A percentile compares a stretch with the other conserved stretches of the same genome.
Evolutionary conservation across 1,140 invertebrate genomes (phyloP).

Genomic region (Drosophila aff.): DNA sequence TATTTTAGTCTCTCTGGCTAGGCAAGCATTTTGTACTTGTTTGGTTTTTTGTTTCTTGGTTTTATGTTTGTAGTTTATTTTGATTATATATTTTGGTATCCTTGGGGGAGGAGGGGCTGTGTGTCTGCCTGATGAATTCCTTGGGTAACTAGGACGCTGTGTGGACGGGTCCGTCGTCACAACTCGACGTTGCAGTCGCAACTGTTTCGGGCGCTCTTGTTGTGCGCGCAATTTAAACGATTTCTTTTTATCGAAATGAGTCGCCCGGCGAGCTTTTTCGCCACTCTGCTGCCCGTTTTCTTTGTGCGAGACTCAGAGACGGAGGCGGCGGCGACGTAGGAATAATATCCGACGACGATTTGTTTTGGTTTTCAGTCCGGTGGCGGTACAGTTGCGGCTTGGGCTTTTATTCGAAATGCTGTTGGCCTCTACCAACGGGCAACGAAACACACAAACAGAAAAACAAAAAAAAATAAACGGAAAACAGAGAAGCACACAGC

Average conservation of each 20-base stretch:
- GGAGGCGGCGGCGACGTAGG: not conserved
- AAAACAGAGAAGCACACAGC: conserved; percentile 47
- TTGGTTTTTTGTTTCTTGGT: conserved; percentile 10
- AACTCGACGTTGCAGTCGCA: conserved; percentile 74
- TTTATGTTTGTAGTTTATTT: conserved; percentile 8
- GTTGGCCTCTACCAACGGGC: conserved; percentile 66
- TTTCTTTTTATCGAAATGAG: conserved; percentile 79
- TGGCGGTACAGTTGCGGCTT: conserved; percentile 77
- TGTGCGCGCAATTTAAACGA: conserved; percentile 82
- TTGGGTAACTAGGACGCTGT: conserved; percentile 47
- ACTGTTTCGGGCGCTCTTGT: conserved; percentile 74
- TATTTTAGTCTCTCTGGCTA: conserved; percentile 36
- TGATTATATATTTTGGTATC: conserved; percentile 19
- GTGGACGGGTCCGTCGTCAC: conserved; percentile 64
- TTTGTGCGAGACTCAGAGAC: conserved; percentile 48
- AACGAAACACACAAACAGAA: conserved; percentile 28
- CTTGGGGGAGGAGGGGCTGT: conserved; percentile 9
- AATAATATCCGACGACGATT: conserved; percentile 57
- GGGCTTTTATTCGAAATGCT: conserved; percentile 72
- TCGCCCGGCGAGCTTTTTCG: conserved; percentile 57
- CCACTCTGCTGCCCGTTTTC: conserved; percentile 41
- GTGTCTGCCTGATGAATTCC: conserved; percentile 2
- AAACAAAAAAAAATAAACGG: not conserved
- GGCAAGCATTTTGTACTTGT: conserved; percentile 67
- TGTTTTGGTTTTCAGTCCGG: conserved; percentile 74